These are phyloP conservation scores for Drosophila ohnishii DNA, from an alignment of 1,140 invertebrate species.

Conservation along the genomic window DNA sequence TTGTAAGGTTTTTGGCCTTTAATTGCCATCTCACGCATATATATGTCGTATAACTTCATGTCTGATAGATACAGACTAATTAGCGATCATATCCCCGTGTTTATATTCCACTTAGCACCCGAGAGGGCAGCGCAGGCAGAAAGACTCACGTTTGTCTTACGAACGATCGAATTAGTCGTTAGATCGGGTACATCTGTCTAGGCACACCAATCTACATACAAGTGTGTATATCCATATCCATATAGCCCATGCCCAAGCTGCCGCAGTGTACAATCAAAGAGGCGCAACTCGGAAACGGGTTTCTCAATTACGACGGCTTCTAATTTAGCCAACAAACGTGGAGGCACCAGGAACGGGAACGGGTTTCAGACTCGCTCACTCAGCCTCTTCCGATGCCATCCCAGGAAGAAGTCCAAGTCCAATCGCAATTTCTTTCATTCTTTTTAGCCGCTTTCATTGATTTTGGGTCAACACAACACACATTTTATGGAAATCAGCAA, in stretches of 20 bases:
- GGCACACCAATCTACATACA: background rate
- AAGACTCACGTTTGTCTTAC: constrained; percentile 38
- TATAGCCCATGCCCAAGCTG: background rate
- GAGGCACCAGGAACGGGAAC: constrained; percentile 12
- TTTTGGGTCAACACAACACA: constrained; percentile 36
- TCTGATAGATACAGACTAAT: constrained; percentile 46
- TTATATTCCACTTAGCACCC: constrained; percentile 40
- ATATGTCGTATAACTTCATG: constrained; percentile 18
- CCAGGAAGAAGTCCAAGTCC: constrained; percentile 13
- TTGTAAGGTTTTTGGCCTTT: constrained; percentile 10
- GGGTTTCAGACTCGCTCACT: constrained; percentile 7
- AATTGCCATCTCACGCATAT: constrained; percentile 35
- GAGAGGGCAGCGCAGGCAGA: constrained; percentile 4
- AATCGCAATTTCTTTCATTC: constrained; percentile 26
- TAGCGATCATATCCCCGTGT: constrained; percentile 36
- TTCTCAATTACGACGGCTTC: constrained; percentile 33
- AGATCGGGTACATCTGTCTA: constrained; percentile 32
- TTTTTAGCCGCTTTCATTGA: constrained; percentile 29
- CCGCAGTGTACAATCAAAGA: constrained; percentile 2
- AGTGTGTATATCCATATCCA: background rate
- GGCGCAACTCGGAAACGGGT: constrained; percentile 23
- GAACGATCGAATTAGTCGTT: constrained; percentile 29
- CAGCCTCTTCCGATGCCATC: background rate
- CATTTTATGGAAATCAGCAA: constrained; percentile 42
- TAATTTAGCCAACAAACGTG: constrained; percentile 1